Evolutionary conservation across 2,888 invertebrate species (phyloP).

Genomic region (Odontomyia ornata): DNA sequence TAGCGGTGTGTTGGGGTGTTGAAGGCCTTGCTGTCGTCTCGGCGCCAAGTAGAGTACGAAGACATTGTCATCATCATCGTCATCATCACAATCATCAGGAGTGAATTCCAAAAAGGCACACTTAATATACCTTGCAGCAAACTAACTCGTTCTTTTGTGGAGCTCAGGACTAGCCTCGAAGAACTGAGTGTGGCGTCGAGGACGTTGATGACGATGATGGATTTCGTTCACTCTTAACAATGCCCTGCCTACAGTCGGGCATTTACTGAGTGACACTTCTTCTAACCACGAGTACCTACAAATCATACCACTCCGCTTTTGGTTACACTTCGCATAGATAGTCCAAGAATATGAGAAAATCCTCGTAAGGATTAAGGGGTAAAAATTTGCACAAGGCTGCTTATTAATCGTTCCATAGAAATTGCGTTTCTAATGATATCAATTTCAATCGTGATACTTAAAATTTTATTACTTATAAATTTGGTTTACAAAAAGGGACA

Average conservation of each 20-base stretch:
- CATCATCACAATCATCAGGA: slow-evolving; percentile 27
- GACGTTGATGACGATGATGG: slow-evolving; percentile 2
- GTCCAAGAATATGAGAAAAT: not conserved
- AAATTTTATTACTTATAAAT: too few relatives aligned
- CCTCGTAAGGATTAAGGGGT: too few relatives aligned
- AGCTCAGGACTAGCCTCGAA: not conserved
- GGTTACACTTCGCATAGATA: not conserved
- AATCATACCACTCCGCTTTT: not conserved
- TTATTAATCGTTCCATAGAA: too few relatives aligned
- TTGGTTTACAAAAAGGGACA: too few relatives aligned
- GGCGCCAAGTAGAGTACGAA: slow-evolving; percentile 17
- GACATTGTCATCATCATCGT: slow-evolving; percentile 26
- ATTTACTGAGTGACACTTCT: not conserved
- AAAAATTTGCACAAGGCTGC: too few relatives aligned
- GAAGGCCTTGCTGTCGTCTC: slow-evolving; percentile 36
- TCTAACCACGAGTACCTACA: not conserved
- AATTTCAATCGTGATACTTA: too few relatives aligned
- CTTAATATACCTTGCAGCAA: slow-evolving; percentile 40
- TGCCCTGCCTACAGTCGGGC: not conserved
- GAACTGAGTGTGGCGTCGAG: too few relatives aligned
- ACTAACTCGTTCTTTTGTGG: slow-evolving; percentile 33
- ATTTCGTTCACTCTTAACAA: slow-evolving; percentile 28
- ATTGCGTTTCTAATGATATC: too few relatives aligned
- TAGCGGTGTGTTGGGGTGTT: slow-evolving; percentile 3
- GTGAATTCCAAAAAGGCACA: slow-evolving; percentile 17